Conservation (phyloP, 1,140 invertebrate genomes). For the Macrotrachela quadricornifera region DNA sequence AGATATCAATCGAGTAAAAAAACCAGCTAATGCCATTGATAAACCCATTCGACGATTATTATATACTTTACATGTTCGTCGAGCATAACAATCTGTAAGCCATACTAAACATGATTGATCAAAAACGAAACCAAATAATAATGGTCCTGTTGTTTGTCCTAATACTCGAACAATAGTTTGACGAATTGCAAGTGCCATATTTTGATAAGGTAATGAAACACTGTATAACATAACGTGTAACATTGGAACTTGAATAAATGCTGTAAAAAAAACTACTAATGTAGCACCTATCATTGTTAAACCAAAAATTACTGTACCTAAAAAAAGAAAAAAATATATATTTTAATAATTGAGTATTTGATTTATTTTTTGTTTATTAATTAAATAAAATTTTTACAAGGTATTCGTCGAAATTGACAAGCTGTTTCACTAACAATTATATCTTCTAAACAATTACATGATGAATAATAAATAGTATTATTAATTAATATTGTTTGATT, state of each 20-base stretch:
- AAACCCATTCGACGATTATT: background rate
- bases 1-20: background rate
- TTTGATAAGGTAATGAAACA: background rate
- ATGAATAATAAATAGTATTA: too few species aligned
- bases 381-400: background rate
- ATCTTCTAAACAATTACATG: background rate
- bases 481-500: background rate
- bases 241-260: background rate
- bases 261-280: slow-evolving; percentile 3
- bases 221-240: background rate
- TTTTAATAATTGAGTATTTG: background rate
- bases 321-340: background rate
- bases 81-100: background rate
- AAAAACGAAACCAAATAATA: background rate
- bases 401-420: background rate
- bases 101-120: slow-evolving; percentile 1
- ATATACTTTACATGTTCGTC: slow-evolving; percentile 3
- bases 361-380: background rate
- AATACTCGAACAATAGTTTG: background rate
- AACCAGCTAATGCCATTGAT: background rate
- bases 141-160: background rate
- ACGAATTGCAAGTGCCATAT: background rate
- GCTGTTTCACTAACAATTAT: background rate
- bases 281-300: background rate
- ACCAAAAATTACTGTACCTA: background rate